Evolutionary conservation across 2,113 vertebrate species (phyloP).

Genomic region (Oophaga pumilio): DNA sequence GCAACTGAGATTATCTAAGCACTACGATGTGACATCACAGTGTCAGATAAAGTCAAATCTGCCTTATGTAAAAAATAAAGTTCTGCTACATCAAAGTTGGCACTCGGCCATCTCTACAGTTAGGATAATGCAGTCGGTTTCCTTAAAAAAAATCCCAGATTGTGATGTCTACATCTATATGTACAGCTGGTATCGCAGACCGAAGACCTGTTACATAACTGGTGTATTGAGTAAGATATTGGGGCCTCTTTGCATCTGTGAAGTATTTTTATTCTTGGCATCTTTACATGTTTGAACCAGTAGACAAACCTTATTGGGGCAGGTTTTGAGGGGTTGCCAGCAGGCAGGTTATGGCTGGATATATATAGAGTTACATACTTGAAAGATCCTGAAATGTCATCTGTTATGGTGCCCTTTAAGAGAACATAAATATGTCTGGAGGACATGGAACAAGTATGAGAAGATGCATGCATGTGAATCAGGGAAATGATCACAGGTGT

Average conservation of each 20-base stretch:
- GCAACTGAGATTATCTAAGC: too few species aligned
- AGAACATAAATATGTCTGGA: background rate
- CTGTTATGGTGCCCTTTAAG: background rate
- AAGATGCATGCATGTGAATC: too few species aligned
- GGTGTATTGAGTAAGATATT: background rate
- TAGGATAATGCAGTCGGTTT: too few species aligned
- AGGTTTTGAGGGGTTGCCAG: background rate
- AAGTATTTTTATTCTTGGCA: constrained; percentile 2
- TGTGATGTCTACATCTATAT: too few species aligned
- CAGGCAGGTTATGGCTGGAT: background rate
- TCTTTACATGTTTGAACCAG: background rate
- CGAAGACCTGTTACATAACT: background rate
- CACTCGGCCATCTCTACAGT: too few species aligned
- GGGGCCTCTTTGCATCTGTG: background rate
- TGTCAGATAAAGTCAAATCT: too few species aligned
- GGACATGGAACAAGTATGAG: too few species aligned
- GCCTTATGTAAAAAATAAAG: too few species aligned
- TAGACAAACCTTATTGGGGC: background rate
- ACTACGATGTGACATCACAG: too few species aligned
- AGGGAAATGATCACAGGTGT: too few species aligned
- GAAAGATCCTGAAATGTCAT: background rate
- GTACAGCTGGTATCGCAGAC: background rate
- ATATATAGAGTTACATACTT: background rate
- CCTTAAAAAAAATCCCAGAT: too few species aligned
- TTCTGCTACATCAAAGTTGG: too few species aligned